These are phyloP conservation scores for Nomada lathburiana DNA, from an alignment of 2,888 invertebrate species.

Conservation along the genomic window DNA sequence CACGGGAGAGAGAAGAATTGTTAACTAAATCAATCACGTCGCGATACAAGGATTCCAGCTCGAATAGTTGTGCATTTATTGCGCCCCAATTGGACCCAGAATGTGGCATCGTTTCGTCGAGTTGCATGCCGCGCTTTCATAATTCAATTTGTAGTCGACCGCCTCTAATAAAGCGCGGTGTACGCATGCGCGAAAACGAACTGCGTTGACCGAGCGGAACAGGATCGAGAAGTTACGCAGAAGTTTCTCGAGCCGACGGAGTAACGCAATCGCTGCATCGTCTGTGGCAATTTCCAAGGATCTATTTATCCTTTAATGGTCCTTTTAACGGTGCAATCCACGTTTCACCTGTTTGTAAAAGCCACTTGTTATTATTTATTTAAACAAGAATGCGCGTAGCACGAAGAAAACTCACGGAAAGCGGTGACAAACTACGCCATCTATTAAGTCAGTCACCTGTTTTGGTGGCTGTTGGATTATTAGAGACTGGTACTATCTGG, in stretches of 20 bases:
- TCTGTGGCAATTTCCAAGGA: slow-evolving; percentile 12
- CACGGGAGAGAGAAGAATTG: too few relatives aligned
- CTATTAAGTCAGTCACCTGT: slow-evolving; percentile 5
- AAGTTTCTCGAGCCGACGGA: slow-evolving; percentile 13
- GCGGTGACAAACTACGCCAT: background rate
- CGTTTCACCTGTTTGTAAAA: slow-evolving; percentile 7
- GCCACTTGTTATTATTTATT: slow-evolving; percentile 21
- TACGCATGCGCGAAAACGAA: slow-evolving; percentile 7
- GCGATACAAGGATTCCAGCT: background rate
- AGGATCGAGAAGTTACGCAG: slow-evolving; percentile 16
- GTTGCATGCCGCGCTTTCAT: background rate
- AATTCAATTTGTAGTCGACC: background rate
- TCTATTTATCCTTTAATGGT: slow-evolving; percentile 46
- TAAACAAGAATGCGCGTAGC: background rate
- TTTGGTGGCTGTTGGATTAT: slow-evolving; percentile 18
- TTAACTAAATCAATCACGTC: background rate
- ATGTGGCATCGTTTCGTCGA: too few relatives aligned
- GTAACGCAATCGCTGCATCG: slow-evolving; percentile 20
- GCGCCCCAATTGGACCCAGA: background rate
- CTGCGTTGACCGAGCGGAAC: background rate
- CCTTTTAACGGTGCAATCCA: slow-evolving; percentile 1
- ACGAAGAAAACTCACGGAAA: slow-evolving; percentile 11
- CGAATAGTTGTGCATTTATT: slow-evolving; percentile 15
- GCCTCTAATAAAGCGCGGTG: background rate
- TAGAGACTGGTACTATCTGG: slow-evolving; percentile 10